Base-by-base conservation (phyloP, 92 coral and sea anemone genomes). In the Porites cylindrica region DNA sequence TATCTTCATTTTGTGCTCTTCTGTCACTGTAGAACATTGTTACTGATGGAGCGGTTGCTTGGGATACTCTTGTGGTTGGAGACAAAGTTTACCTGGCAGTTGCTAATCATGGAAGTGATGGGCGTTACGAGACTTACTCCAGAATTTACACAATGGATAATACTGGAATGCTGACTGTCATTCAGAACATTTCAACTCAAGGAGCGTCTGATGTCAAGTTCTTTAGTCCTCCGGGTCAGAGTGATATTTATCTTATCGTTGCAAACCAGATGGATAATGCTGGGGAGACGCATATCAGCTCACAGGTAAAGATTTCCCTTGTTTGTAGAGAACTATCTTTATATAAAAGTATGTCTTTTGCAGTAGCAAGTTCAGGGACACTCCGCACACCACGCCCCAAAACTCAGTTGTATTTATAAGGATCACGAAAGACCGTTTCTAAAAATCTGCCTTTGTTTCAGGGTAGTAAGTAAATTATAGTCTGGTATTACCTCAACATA, bases 181-280 rank as follows among this genome's bases (percentile, higher is more conserved):
- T 93, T n/a, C 99, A 97, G 82, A 79, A 93, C 79, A 90, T 97
- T 75, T 86, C 96, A 21, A 93, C 98, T 3, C 77, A 84, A 74
- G 98, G 96, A 43, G 98, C 98, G 17, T 93, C 95, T 24, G 96
- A 91, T 67, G 95, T 97, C 23, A 92, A 90, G 84, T 95, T 93
- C 79, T 97, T 97, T 70, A 79, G 69, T 62, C 92, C 92, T 16
- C 81, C 93, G 5, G 94, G 90, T 9, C 83, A 86, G 26, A 65
- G 77, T 26, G 90, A 86, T 43, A 70, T 88, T 63, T 97, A 93
- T 85, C 92, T 97, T 23, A 90, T 95, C 18, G 77, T 97, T 70
- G 93, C 98, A 24, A 97, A 97, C 83, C 85, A 89, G 76, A 89
- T 82, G 85, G 83, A 92, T 54, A 91, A 97, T 63, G 88, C 88